Base-by-base conservation (phyloP, 2,113 vertebrate species). In the Sphyrna mokarran region DNA sequence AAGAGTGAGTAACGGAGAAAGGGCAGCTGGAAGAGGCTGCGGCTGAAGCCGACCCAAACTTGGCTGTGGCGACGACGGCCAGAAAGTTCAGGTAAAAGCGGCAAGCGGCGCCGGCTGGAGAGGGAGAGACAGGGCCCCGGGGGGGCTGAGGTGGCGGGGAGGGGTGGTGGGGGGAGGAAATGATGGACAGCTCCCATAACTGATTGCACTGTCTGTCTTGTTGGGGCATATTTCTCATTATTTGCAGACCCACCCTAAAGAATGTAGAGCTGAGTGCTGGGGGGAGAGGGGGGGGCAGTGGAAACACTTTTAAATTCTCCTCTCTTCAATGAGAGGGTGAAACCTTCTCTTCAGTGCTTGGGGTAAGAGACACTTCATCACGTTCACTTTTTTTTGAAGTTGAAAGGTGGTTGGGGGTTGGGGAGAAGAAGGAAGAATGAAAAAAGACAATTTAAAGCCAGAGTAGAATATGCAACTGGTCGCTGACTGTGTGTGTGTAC, bases 11-110 rank as follows among this genome's bases (percentile, higher is more conserved):
- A n/a, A 83, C 69, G 11, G 37, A 37, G 40, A 40, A 20, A 26
- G 37, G n/a, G 20, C 94, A 0, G 61, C 63, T 6, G 89, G 29
- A 58, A 3, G 95, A 22, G 0, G 43, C 63, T 22, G 16, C 78
- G 1, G 97, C 96, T 18, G 43, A 83, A 83, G 37, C 80, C 80
- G 4, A 40, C 26, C 4, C 5, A 76, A 76, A 20, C 37, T 58
- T 58, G 10, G 83, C 48, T 54, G 7, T 0, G 63, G 48, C 48
- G 48, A 54, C 48, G 48, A 54, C 48, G 48, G 48, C 48, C 2
- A 54, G 85, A 83, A 83, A 80, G 20, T 29, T 9, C 80, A 83
- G 80, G 80, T 83, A 83, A 83, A 40, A 20, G 80, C 37, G 14
- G 37, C 48, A 54, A 54, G 48, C 80, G n/a, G 13, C 80, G 16